Evolutionary conservation across 2,888 invertebrate species (phyloP).

Genomic region (Mantis religiosa): DNA sequence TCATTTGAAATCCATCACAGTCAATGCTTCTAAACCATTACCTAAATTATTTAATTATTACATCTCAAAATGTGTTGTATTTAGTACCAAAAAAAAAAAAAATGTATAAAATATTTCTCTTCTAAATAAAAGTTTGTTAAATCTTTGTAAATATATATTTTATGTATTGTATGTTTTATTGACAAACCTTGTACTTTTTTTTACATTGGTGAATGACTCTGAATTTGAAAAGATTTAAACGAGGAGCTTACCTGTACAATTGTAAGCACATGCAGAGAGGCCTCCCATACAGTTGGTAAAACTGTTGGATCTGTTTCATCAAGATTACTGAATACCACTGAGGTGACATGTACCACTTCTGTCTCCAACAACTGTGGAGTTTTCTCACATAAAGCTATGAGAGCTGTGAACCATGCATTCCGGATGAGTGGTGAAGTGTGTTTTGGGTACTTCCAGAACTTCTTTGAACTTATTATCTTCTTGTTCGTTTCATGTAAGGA

Average conservation of each 20-base stretch:
- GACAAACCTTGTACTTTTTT: no score
- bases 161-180: no score
- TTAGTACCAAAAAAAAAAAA: no score
- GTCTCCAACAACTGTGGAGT: conserved; percentile 50
- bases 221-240: neutral
- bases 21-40: no score
- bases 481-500: conserved; percentile 52
- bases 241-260: conserved; percentile 49
- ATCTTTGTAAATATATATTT: no score
- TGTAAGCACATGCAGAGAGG: conserved; percentile 58
- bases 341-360: conserved; percentile 53
- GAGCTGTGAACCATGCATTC: conserved; percentile 58
- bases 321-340: conserved; percentile 57
- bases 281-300: conserved; percentile 69
- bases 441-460: conserved; percentile 71
- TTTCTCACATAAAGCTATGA: conserved; percentile 59
- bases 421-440: conserved; percentile 48
- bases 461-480: conserved; percentile 53
- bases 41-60: no score
- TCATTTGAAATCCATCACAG: no score
- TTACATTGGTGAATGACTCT: no score
- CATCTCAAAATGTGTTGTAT: no score
- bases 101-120: no score
- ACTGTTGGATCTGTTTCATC: conserved; percentile 66
- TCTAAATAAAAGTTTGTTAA: no score